Evolutionary conservation across 2,888 invertebrate species (phyloP).

Genomic region (Hyppa rectilinea): DNA sequence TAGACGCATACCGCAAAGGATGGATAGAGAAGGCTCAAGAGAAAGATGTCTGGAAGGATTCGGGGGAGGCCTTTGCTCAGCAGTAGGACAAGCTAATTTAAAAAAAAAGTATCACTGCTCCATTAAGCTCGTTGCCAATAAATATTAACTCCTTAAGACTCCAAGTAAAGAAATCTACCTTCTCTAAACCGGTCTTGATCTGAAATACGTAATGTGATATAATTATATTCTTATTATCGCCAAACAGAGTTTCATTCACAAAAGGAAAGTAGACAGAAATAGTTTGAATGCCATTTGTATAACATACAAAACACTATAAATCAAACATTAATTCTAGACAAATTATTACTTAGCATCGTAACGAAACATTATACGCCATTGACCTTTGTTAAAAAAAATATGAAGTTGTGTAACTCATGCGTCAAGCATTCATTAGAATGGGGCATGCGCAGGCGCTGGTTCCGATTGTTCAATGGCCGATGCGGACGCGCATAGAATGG

Average conservation of each 20-base stretch:
- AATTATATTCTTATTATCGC: slow-evolving; percentile 31
- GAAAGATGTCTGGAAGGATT: no score
- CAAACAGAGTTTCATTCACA: slow-evolving; percentile 36
- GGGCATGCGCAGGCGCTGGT: slow-evolving; percentile 71
- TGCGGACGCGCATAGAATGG: slow-evolving; percentile 78
- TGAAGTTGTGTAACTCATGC: slow-evolving; percentile 76
- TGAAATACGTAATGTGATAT: slow-evolving; percentile 29
- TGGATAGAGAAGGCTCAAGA: no score
- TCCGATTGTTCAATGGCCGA: slow-evolving; percentile 74
- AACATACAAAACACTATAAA: slow-evolving; percentile 52
- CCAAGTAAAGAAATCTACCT: slow-evolving; percentile 4
- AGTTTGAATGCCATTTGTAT: slow-evolving; percentile 49
- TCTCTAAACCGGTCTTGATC: slow-evolving; percentile 5
- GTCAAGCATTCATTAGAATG: slow-evolving; percentile 77
- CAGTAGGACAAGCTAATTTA: no score
- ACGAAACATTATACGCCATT: slow-evolving; percentile 73
- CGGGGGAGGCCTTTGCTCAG: no score
- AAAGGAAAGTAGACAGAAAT: slow-evolving; percentile 61
- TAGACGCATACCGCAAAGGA: no score
- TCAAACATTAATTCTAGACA: slow-evolving; percentile 49
- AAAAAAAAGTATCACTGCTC: no score
- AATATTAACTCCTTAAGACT: not conserved
- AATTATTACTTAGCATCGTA: slow-evolving; percentile 50
- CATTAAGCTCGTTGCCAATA: not conserved
- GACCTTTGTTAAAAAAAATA: slow-evolving; percentile 76